Base-by-base conservation (phyloP, 2,113 vertebrate genomes). In the Lophura nycthemera region DNA sequence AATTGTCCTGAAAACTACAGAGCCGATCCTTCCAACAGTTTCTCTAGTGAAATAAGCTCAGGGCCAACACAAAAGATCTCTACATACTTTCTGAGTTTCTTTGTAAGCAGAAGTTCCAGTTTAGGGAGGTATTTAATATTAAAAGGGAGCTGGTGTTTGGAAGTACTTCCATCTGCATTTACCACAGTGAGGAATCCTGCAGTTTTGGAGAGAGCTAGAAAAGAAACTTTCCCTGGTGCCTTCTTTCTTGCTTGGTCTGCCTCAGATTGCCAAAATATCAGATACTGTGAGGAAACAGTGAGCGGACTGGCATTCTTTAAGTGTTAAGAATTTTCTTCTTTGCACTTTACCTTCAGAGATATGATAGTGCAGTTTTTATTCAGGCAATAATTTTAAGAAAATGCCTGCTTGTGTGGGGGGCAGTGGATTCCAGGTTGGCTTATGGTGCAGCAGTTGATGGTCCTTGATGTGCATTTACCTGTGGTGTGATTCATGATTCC, bases 51-150 rank as follows among this genome's bases (percentile, higher is more conserved):
- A 72, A 83, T 83, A 66, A 86, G 24, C 69, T 89, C 45, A 67
- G 18, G 72, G 72, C 71, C 52, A 84, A 25, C 72, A 45, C 45
- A 34, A 54, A 87, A 63, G 77, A 50, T 84, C 3, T 2, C 77
- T 75, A 65, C 14, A 12, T 0, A 0, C 61, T 43, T 84, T 47
- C 71, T 0, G 0, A 27, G 57, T 71, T 71, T 52, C 36, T 79
- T 66, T 40, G 59, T 45, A 29, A 78, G 36, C 40, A 86, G 27
- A 61, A 89, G 45, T 61, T 69, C 48, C 54, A 63, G 0, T 86
- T 76, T 45, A 78, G 43, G 36, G 40, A 38, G 1, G 1, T 4
- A 2, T 45, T 75, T 54, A 59, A 40, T 91, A 69, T 61, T 76
- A 40, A 80, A 65, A 65, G 29, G 4, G 36, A 79, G 6, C 21